Evolutionary conservation across 2,888 invertebrate species (phyloP).

Genomic region (Amphipoea lucens): DNA sequence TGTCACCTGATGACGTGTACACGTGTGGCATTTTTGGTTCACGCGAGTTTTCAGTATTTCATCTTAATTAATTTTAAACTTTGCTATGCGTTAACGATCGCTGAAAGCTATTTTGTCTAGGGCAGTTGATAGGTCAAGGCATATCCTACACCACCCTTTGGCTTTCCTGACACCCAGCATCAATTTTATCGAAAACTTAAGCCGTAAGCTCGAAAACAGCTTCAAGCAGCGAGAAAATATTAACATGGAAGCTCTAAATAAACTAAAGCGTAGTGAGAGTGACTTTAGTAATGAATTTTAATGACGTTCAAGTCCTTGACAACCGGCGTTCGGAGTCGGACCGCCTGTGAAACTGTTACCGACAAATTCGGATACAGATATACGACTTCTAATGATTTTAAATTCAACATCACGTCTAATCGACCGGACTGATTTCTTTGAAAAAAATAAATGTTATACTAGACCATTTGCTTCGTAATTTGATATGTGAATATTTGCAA

Average conservation of each 20-base stretch:
- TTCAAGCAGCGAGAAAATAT: slow-evolving; percentile 15
- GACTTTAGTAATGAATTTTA: slow-evolving; percentile 60
- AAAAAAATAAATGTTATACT: too few species aligned
- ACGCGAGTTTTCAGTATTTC: slow-evolving; percentile 1
- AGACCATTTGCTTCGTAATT: too few species aligned
- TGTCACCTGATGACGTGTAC: slow-evolving; percentile 27
- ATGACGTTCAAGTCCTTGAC: slow-evolving; percentile 52
- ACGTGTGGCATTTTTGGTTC: slow-evolving; percentile 12
- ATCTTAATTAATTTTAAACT: not conserved
- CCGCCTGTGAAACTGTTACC: slow-evolving; percentile 29
- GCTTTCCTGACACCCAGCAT: not conserved
- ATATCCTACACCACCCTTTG: slow-evolving; percentile 1
- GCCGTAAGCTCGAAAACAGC: slow-evolving; percentile 6
- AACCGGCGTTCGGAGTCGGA: slow-evolving; percentile 21
- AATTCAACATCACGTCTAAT: too few species aligned
- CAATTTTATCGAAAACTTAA: slow-evolving; percentile 1
- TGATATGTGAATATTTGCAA: too few species aligned
- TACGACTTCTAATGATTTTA: too few species aligned
- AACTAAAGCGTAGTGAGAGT: slow-evolving; percentile 36
- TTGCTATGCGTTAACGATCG: slow-evolving; percentile 5
- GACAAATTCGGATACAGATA: slow-evolving; percentile 5
- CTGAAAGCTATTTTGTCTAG: slow-evolving; percentile 13
- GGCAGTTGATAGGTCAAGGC: slow-evolving; percentile 35
- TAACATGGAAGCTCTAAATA: slow-evolving; percentile 30
- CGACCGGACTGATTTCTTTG: too few species aligned